These are phyloP conservation scores for Astropecten irregularis DNA, from an alignment of 53 echinoderm and acorn worm genomes.

Conservation along the genomic window DNA sequence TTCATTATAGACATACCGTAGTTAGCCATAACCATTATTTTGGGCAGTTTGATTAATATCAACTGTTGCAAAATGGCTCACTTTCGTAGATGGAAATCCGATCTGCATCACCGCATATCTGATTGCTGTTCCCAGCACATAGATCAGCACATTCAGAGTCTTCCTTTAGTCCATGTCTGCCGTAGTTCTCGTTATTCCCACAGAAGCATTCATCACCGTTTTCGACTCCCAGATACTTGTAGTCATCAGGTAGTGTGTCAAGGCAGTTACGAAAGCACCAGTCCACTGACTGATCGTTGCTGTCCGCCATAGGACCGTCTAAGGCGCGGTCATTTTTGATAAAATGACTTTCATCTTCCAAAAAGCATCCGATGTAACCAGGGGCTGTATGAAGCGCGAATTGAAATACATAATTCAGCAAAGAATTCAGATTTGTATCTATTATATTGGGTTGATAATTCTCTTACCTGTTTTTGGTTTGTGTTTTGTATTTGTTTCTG, in stretches of 20 bases:
- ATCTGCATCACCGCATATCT: constrained; percentile 5
- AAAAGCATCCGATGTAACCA: constrained; percentile 36
- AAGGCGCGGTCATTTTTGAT: not conserved
- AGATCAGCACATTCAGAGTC: not conserved
- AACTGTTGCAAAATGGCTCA: not conserved
- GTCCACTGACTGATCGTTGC: constrained; percentile 8
- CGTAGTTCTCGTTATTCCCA: constrained; percentile 35
- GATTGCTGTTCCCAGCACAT: constrained; percentile 15
- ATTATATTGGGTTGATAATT: too few relatives aligned
- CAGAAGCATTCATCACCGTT: constrained; percentile 4
- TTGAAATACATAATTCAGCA: too few relatives aligned
- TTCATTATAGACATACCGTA: too few relatives aligned
- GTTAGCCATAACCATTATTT: too few relatives aligned
- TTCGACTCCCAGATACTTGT: constrained; percentile 27
- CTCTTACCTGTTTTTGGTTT: too few relatives aligned
- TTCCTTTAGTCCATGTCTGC: not conserved
- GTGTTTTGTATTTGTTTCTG: too few relatives aligned
- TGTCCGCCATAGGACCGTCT: not conserved
- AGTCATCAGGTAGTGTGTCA: not conserved
- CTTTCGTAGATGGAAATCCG: constrained; percentile 41
- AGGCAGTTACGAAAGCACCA: constrained; percentile 22
- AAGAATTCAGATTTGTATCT: too few relatives aligned
- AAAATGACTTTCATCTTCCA: not conserved
- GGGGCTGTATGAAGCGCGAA: not conserved
- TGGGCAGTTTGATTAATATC: too few relatives aligned